A percentile compares a stretch with the other conserved stretches of the same genome.
phyloP scores from a whole-genome alignment of 2,888 invertebrate genomes.

The Ophioninae sp. region DNA sequence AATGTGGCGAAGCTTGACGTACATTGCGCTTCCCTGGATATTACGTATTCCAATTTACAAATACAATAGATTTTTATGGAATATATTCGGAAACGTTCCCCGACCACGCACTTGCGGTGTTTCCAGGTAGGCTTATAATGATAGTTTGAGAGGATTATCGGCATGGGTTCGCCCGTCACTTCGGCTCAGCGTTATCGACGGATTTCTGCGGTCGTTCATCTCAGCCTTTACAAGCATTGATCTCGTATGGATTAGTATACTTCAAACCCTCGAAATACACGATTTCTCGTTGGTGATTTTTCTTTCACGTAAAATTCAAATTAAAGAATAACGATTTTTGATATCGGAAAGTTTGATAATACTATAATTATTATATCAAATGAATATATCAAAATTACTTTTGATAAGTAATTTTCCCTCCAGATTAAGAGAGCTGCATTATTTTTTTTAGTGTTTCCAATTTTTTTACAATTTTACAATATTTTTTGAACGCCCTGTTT shows the following conservation, averaged over 20 bases:
- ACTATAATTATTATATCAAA: too few relatives aligned
- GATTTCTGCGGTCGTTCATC: slow-evolving; percentile 53
- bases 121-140: slow-evolving; percentile 76
- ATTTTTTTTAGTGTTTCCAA: too few relatives aligned
- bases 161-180: slow-evolving; percentile 77
- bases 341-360: not conserved
- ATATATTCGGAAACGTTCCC: slow-evolving; percentile 64
- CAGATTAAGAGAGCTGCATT: too few relatives aligned
- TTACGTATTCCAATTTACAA: slow-evolving; percentile 64
- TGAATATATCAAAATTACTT: too few relatives aligned
- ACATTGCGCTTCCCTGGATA: slow-evolving; percentile 19
- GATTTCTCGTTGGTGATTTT: slow-evolving; percentile 12
- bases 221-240: slow-evolving; percentile 33
- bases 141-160: slow-evolving; percentile 78
- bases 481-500: too few relatives aligned
- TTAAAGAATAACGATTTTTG: not conserved
- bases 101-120: slow-evolving; percentile 73
- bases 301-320: not conserved
- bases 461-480: too few relatives aligned
- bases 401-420: too few relatives aligned
- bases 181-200: slow-evolving; percentile 68
- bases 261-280: slow-evolving; percentile 19
- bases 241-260: slow-evolving; percentile 48
- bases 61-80: slow-evolving; percentile 72
- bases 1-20: slow-evolving; percentile 12